Percentiles rank a stretch among this genome's conserved stretches.
Conservation (phyloP, 2,113 vertebrate species). For the Beaufortia kweichowensis region DNA sequence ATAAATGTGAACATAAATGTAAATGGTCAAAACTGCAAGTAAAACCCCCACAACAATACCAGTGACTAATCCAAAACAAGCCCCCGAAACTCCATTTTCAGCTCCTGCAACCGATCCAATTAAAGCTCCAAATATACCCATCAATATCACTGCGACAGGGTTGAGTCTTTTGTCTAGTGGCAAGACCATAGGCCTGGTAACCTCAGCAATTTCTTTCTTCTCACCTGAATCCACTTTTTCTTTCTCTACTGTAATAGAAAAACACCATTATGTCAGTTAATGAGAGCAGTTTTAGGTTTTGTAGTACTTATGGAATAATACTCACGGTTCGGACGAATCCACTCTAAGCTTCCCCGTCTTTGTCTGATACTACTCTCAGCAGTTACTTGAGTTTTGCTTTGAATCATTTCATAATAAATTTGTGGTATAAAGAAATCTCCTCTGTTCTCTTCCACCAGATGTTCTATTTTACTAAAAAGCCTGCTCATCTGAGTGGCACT, state of each 20-base stretch:
- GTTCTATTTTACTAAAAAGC: background rate
- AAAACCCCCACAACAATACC: conserved; percentile 1
- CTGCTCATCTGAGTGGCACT: background rate
- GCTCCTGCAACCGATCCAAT: conserved; percentile 45
- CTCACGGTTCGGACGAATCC: conserved; percentile 31
- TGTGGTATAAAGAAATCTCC: conserved; percentile 18
- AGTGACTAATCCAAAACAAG: background rate
- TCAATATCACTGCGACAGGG: conserved; percentile 23
- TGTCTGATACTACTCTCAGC: background rate
- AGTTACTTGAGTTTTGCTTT: conserved; percentile 3
- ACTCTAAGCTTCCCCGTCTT: background rate
- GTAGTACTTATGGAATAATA: background rate
- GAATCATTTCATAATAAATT: conserved; percentile 28
- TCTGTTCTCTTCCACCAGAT: conserved; percentile 11
- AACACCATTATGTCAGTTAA: background rate
- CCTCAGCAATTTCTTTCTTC: background rate
- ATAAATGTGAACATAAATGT: background rate
- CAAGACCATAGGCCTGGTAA: background rate
- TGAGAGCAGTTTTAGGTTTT: background rate
- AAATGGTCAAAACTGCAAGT: background rate
- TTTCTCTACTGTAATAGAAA: background rate
- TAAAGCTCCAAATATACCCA: conserved; percentile 26
- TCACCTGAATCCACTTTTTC: conserved; percentile 1
- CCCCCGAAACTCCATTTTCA: conserved; percentile 11
- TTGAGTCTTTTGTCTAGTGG: background rate